These are phyloP conservation scores for Amiota minor DNA, from an alignment of 2,888 invertebrate species.

Conservation along the genomic window DNA sequence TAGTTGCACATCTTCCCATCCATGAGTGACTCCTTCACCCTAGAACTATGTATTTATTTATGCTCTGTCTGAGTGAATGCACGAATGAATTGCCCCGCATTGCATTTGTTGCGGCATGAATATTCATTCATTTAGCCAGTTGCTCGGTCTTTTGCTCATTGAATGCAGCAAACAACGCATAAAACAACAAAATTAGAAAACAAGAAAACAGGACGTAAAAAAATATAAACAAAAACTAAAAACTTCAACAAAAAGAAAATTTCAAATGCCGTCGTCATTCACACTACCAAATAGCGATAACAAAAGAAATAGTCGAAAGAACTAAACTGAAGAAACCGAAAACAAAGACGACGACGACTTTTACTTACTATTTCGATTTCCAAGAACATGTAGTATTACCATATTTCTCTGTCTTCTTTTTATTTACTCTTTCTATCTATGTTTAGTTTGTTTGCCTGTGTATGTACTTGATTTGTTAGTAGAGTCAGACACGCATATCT, in stretches of 20 bases:
- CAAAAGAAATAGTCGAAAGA: too few species aligned
- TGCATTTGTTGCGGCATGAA: not conserved
- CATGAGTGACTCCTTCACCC: not conserved
- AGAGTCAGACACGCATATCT: not conserved
- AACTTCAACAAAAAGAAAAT: not conserved
- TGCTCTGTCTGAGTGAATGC: conserved; percentile 16
- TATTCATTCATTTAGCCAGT: conserved; percentile 3
- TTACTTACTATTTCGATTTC: not conserved
- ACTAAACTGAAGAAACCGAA: too few species aligned
- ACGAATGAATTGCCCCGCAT: not conserved
- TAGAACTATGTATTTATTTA: conserved; percentile 13
- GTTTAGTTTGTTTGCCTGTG: not conserved
- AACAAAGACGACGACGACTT: too few species aligned
- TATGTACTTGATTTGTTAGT: not conserved
- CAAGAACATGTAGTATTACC: not conserved
- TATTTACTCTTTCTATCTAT: not conserved
- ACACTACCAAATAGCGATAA: too few species aligned
- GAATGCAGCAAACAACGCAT: not conserved
- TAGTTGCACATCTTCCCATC: not conserved
- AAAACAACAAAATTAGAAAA: not conserved
- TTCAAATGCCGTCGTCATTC: too few species aligned
- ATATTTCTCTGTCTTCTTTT: not conserved
- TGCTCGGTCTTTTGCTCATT: conserved; percentile 4
- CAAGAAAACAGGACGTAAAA: conserved; percentile 6
- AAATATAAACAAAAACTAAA: conserved; percentile 23